phyloP scores from a whole-genome alignment of 2,888 invertebrate species.

The Acleris laterana region DNA sequence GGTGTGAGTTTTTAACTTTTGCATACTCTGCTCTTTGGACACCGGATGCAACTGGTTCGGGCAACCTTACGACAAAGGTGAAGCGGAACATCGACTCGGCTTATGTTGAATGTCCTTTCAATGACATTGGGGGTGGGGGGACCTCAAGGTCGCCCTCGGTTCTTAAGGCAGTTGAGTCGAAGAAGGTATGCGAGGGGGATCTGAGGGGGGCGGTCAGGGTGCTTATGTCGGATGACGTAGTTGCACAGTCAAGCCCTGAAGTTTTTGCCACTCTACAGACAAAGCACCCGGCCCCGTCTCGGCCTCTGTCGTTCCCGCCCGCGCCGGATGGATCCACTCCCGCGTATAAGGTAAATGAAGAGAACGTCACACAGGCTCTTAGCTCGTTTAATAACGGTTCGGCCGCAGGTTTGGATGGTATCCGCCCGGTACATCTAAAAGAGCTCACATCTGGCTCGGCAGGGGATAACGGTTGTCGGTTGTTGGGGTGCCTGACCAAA shows the following conservation, averaged over 20 bases:
- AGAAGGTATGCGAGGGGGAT: constrained; percentile 9
- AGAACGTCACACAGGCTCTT: not conserved
- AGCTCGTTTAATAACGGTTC: constrained; percentile 4
- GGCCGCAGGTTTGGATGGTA: constrained; percentile 1
- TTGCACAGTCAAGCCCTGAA: not conserved
- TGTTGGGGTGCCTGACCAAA: not conserved
- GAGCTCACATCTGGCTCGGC: not conserved
- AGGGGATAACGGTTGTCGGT: not conserved
- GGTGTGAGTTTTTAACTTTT: not conserved
- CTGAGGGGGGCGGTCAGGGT: not conserved
- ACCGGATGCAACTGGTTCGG: not conserved
- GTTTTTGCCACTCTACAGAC: not conserved
- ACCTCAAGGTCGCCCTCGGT: too few species aligned
- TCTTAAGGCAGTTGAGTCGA: not conserved
- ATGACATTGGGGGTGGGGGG: too few species aligned
- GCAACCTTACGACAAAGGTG: constrained; percentile 2
- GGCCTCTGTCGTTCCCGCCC: not conserved
- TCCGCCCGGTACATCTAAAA: constrained; percentile 6
- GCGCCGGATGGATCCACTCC: constrained; percentile 1
- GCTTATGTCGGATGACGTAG: constrained; percentile 4
- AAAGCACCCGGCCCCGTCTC: constrained; percentile 9
- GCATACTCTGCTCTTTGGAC: not conserved
- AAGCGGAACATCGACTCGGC: constrained; percentile 1
- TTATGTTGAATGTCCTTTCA: not conserved
- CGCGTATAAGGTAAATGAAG: not conserved